Evolutionary conservation across 2,888 invertebrate genomes (phyloP), one percentile per base, ranked within the genome.

Genomic region (Melipona beecheii): DNA sequence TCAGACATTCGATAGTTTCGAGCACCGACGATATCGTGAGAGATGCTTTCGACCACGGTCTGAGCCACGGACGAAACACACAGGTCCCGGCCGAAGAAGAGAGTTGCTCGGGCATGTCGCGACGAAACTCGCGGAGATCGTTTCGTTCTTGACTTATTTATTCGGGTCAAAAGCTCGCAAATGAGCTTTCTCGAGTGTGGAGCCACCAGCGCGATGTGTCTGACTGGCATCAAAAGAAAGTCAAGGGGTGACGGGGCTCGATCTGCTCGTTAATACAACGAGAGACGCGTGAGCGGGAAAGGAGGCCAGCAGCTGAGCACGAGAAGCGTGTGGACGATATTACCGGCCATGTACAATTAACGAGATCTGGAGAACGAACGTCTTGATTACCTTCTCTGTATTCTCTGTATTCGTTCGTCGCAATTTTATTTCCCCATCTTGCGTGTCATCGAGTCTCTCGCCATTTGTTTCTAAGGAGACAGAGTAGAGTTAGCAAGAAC

Each of bases 151-250:
- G 64, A 70, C 73, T 81, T 77, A 81, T 83, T 83, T 83, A 83
- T 83, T 74, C 83, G 77, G 81, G 83, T 81, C 83, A 70, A 77
- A 76, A 81, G 83, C 81, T 83, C 81, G 81, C 81, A 84, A 78
- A 84, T 73, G 84, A 81, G 84, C 81, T 73, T 77, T 66, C 84
- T 68, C 54, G 60, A 79, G 82, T 80, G 82, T 75, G 72, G 31
- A 31, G 31, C 9, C 43, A 43, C 19, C 56, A 49, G 27, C 50
- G 58, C 60, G 27, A 75, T 66, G 31, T 31, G 62, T 76, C 73
- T 56, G 66, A 82, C 71, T 75, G 72, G 75, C 68, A 65, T 74
- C 70, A 77, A 81, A 81, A 77, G 81, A 65, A 74, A 83, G 81
- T 76, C 71, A 76, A 83, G 76, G 72, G 76, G 72, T 52, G 69